phyloP scores from a whole-genome alignment of 35 echinoderm and acorn worm genomes.

The Stichopus chloronotus region DNA sequence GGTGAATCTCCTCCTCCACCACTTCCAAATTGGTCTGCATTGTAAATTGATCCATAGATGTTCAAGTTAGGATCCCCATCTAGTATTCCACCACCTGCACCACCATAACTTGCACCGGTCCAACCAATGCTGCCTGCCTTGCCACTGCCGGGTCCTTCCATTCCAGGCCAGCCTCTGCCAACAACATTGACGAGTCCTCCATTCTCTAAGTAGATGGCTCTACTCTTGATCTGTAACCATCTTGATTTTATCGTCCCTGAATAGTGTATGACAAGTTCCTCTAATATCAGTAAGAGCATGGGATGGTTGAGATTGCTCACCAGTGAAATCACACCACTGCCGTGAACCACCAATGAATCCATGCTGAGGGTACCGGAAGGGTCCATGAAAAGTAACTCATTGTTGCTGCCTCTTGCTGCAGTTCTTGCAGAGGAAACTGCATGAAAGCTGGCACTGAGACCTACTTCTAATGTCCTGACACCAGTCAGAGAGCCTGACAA shows the following conservation, averaged over 20 bases:
- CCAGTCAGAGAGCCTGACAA: conserved; percentile 68
- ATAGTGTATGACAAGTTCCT: conserved; percentile 64
- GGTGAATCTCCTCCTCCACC: conserved; percentile 68
- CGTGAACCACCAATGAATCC: conserved; percentile 62
- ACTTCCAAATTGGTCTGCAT: conserved; percentile 78
- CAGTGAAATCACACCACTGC: conserved; percentile 60
- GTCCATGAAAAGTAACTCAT: conserved; percentile 57
- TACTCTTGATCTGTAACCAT: conserved; percentile 55
- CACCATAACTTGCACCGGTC: conserved; percentile 84
- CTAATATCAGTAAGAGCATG: conserved; percentile 43
- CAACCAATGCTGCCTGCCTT: conserved; percentile 32
- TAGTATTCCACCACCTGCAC: conserved; percentile 64
- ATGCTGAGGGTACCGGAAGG: conserved; percentile 69
- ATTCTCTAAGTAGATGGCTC: conserved; percentile 69
- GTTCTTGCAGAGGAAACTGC: conserved; percentile 64
- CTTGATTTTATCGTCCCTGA: conserved; percentile 41
- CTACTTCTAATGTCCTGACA: conserved; percentile 62
- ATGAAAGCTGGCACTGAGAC: conserved; percentile 53
- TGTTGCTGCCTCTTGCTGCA: conserved; percentile 22
- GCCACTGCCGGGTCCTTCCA: conserved; percentile 68
- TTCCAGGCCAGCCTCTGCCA: conserved; percentile 58
- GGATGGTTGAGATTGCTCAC: not conserved
- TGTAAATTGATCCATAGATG: conserved; percentile 77
- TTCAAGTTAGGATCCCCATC: conserved; percentile 37
- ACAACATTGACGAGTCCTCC: conserved; percentile 62